A percentile compares a stretch with the other conserved stretches of the same genome.
Evolutionary conservation across 2,888 invertebrate species (phyloP).

Genomic region (Helobdella robusta): DNA sequence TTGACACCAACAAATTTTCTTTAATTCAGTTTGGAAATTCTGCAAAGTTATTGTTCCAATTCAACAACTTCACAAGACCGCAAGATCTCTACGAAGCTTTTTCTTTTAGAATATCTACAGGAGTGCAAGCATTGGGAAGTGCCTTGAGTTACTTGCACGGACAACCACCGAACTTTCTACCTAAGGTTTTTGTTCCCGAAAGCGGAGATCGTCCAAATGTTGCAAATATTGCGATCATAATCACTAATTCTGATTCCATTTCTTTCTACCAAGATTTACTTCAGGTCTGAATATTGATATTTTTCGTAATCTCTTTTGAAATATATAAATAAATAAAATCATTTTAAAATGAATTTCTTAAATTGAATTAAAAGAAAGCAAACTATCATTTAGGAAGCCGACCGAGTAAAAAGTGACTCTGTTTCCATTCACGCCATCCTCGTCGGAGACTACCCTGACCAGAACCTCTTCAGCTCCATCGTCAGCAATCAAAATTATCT

Average conservation of each 20-base stretch:
- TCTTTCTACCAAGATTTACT: conserved; percentile 12
- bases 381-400: no score
- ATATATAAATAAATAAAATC: no score
- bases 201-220: conserved; percentile 9
- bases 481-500: no score
- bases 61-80: conserved; percentile 17
- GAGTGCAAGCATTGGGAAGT: conserved; percentile 7
- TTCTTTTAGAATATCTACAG: conserved; percentile 4
- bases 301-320: no score
- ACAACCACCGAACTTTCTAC: background rate
- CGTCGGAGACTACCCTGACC: no score
- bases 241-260: conserved; percentile 24
- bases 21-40: conserved; percentile 17
- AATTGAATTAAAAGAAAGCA: no score
- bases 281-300: background rate
- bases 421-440: no score
- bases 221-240: conserved; percentile 14
- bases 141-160: background rate
- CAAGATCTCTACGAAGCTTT: conserved; percentile 21
- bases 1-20: background rate
- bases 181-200: background rate
- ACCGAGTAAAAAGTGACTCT: no score
- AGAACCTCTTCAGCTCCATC: no score
- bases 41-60: conserved; percentile 20
- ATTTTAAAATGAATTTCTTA: no score